Base-by-base conservation (phyloP, 2,888 invertebrate species). In the Chouioia cunea region DNA sequence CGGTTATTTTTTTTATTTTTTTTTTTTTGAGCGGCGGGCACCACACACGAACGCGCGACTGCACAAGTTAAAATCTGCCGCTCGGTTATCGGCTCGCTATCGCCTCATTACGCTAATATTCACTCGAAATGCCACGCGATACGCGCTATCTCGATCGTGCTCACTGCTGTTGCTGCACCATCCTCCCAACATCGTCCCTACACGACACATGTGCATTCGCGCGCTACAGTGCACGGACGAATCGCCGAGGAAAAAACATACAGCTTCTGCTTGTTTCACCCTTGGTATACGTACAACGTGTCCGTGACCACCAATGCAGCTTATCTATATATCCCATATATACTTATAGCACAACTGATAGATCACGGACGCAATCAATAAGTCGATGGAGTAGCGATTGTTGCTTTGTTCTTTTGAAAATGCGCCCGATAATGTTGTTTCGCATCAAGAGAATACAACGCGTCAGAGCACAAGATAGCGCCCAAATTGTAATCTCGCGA, bases 101-200 rank as follows among this genome's bases (percentile, higher is more conserved):
- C 83, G 82, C 82, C 82, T 84, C 83, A 83, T 84, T 84, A 83
- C 83, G 83, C 83, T 83, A 83, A 83, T 83, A 83, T 84, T 83
- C 82, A 79, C 82, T 82, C 81, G 82, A 83, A 83, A 83, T 83
- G 80, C 79, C 79, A 77, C 60, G 76, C 76, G 54, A 75, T 76
- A 77, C 81, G 80, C 67, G 74, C 67, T 82, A 82, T 82, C 82
- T 79, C 79, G 82, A 81, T 82, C 81, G 82, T 81, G 81, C 79
- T 78, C 78, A 76, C 71, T 74, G 36, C 36, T 10, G 36, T 12
- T 3, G 36, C 36, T 36, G 36, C 6, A 27, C 3, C 6, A 27
- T 12, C n/a, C 4, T n/a, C 48, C 2, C n/a, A n/a, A n/a, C n/a
- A n/a, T 16, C 2, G n/a, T 16, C 18, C 16, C 50, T n/a, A 16